These are phyloP conservation scores for Amphimedon queenslandica DNA, from an alignment of 37 sponge, comb jelly and placozoan genomes.

Conservation along the genomic window DNA sequence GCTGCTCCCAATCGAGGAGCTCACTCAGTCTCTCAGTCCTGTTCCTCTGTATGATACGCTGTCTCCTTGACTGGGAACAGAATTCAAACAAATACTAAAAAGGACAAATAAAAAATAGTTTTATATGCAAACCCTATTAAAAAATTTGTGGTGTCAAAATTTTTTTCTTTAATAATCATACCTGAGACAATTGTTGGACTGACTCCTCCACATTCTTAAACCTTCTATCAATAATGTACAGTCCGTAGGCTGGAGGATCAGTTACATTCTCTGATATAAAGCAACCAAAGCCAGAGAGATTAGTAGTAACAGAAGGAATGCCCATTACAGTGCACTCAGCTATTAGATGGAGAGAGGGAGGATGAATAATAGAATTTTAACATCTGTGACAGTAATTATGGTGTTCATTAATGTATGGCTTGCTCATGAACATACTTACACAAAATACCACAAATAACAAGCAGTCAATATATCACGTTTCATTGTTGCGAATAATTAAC, in stretches of 20 bases:
- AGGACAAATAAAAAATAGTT: background rate
- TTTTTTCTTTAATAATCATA: conserved; percentile 22
- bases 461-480: too few species aligned
- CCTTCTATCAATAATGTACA: conserved; percentile 95
- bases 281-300: conserved; percentile 96
- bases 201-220: conserved; percentile 79
- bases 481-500: too few species aligned
- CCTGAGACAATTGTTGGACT: conserved; percentile 82
- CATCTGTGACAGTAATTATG: too few species aligned
- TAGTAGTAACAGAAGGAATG: conserved; percentile 97
- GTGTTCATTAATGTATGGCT: too few species aligned
- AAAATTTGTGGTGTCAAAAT: background rate
- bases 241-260: conserved; percentile 90
- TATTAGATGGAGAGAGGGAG: too few species aligned
- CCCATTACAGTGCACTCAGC: conserved; percentile 99
- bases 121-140: background rate
- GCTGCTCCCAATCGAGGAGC: conserved; percentile 89
- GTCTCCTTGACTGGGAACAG: conserved; percentile 73
- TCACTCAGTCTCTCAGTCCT: conserved; percentile 96
- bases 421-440: too few species aligned
- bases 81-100: conserved; percentile 81
- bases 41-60: conserved; percentile 96
- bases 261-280: conserved; percentile 95
- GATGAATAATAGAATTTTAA: too few species aligned
- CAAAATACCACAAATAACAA: too few species aligned